Base-by-base conservation (phyloP, 2,113 vertebrate species). In the Perca fluviatilis region DNA sequence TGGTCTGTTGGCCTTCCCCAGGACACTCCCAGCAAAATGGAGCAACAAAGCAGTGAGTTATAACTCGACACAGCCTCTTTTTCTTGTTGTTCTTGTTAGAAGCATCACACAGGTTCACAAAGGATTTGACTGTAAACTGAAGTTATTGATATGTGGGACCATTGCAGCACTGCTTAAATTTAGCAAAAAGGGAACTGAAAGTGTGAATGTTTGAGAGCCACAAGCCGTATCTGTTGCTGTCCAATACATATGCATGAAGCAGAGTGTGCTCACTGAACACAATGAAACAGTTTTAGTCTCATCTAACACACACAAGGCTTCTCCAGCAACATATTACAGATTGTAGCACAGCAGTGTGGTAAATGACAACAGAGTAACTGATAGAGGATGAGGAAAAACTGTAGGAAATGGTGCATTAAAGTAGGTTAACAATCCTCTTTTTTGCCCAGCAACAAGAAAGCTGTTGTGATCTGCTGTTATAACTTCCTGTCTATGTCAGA, bases 1-100 rank as follows among this genome's bases (percentile, higher is more conserved):
- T 97, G 96, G 96, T 96, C 94, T 58, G 96, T 97, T 47, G 95
- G 95, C 66, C 91, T 89, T 43, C 92, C 94, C 83, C 93, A 89
- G 89, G 91, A 94, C 83, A 86, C 86, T 75, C 80, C 69, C 36
- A 60, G 83, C 82, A 90, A 43, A 90, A 95, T 96, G 95, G 95
- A 94, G 21, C 86, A 85, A 18, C 93, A 33, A 91, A 68, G 69
- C 86, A 93, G 96, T 97, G 88, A 97, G 94, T 30, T 10, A 18
- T 23, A 54, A 14, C 6, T 5, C 13, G 2, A 36, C 8, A 12
- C 0, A 0, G 2, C 6, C 18, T 54, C 15, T 23, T 49, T 62
- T 23, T 77, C 33, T 54, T 0, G 23, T 5, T 47, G 25, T 16
- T 16, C 4, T n/a, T 16, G 15, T 50, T 10, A 7, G 11, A 21